Base-by-base conservation (phyloP, 2,797 vertebrate genomes). In the Apodemus agrarius region DNA sequence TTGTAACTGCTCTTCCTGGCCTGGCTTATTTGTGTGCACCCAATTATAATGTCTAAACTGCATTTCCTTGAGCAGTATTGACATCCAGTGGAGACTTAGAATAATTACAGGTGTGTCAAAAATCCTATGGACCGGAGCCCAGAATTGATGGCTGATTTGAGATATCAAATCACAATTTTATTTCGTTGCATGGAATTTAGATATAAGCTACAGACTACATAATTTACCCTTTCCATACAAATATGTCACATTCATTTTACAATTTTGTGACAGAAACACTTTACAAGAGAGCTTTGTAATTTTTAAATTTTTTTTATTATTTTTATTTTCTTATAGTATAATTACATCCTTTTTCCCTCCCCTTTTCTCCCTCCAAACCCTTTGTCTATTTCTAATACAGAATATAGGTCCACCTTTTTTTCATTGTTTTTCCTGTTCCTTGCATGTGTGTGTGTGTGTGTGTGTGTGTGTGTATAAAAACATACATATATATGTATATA, bases 1-100 rank as follows among this genome's bases (percentile, higher is more conserved):
- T 79, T 37, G 14, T 75, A 79, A 83, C 16, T 61, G 21, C 85
- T 88, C 21, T 26, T 94, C 17, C 16, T 95, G 91, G 34, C 14
- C 9, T 57, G 21, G 9, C 21, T 7, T 90, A 14, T 88, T 97
- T 93, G 61, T 43, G 43, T 49, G 37, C 87, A 67, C 31, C 49
- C 91, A 74, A 26, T 82, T 49, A 59, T 29, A 67, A 83, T 86
- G 90, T 91, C 74, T 0, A n/a, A 97, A 97, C 88, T 86, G 65
- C 91, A 92, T 98, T 98, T 67, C 95, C 98, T 98, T 98, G 98
- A 98, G 97, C 98, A 97, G 98, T 98, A 96, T 98, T 98, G 98
- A 99, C 98, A 99, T 98, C 98, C 98, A 98, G 98, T 98, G 98
- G 98, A 98, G 98, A 98, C 80, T 98, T 95, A 84, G 96, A 98